These are phyloP conservation scores for Adelges cooleyi DNA, from an alignment of 1,140 invertebrate genomes.

Conservation along the genomic window DNA sequence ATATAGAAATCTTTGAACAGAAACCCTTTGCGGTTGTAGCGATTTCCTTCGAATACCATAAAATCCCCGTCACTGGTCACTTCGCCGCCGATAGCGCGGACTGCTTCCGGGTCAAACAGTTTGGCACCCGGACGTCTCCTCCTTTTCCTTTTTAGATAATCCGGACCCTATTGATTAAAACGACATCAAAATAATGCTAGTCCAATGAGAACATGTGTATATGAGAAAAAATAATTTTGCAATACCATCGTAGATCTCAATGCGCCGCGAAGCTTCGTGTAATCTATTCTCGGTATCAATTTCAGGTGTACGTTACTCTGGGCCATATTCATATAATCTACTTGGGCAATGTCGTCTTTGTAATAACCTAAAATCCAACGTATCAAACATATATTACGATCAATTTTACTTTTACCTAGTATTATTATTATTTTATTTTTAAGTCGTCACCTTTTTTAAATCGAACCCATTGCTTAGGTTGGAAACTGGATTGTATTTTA, in stretches of 20 bases:
- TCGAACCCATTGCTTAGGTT: conserved; percentile 90
- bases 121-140: conserved; percentile 76
- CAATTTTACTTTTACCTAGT: background rate
- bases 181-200: background rate
- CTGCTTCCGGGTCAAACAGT: conserved; percentile 91
- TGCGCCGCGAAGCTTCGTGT: conserved; percentile 77
- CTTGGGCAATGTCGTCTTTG: conserved; percentile 95
- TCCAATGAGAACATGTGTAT: background rate
- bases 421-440: background rate
- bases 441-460: conserved; percentile 57
- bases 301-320: conserved; percentile 95
- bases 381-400: background rate
- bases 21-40: conserved; percentile 86
- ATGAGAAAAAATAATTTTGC: too few species aligned
- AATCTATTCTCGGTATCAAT: conserved; percentile 90
- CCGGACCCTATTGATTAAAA: conserved; percentile 54
- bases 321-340: conserved; percentile 78
- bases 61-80: conserved; percentile 94
- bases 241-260: conserved; percentile 54
- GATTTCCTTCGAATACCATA: conserved; percentile 89
- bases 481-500: conserved; percentile 81
- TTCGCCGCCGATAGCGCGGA: conserved; percentile 90
- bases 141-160: conserved; percentile 75
- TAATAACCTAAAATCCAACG: conserved; percentile 54
- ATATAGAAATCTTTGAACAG: conserved; percentile 92